Percentiles rank a stretch among this genome's conserved stretches.
These are phyloP conservation scores for Plagodis pulveraria DNA, from an alignment of 2,888 invertebrate genomes.

Conservation along the genomic window DNA sequence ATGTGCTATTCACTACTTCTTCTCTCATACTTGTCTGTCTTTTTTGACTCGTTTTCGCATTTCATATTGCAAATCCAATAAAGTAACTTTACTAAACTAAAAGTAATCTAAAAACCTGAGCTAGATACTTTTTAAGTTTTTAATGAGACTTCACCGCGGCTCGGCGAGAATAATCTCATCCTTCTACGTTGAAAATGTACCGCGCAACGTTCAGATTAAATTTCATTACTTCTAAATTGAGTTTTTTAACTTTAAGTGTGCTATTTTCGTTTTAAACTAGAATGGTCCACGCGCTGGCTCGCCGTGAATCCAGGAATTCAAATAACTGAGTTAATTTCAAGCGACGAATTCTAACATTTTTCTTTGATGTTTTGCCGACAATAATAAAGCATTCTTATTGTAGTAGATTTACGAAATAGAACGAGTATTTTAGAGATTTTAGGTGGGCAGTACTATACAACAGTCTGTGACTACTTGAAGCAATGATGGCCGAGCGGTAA, in stretches of 20 bases:
- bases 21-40: too few species aligned
- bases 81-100: too few species aligned
- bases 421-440: too few species aligned
- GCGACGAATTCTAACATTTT: conserved; percentile 18
- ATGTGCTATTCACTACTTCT: too few species aligned
- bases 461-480: too few species aligned
- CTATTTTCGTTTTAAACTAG: conserved; percentile 22
- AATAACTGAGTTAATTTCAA: conserved; percentile 27
- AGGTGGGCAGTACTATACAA: too few species aligned
- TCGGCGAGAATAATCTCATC: conserved; percentile 15
- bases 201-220: conserved; percentile 27
- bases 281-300: conserved; percentile 17
- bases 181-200: conserved; percentile 18
- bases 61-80: too few species aligned
- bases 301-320: conserved; percentile 16
- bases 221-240: conserved; percentile 31
- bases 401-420: too few species aligned
- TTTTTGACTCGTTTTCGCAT: too few species aligned
- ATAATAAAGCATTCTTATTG: background rate
- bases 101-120: conserved; percentile 10
- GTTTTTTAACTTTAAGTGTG: conserved; percentile 24
- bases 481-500: too few species aligned
- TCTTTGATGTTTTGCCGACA: background rate
- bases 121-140: conserved; percentile 13
- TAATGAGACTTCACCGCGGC: conserved; percentile 20